Percentiles rank a stretch among this genome's conserved stretches.
These are phyloP conservation scores for Takifugu bimaculatus DNA, from an alignment of 2,113 vertebrate species.

Conservation along the genomic window DNA sequence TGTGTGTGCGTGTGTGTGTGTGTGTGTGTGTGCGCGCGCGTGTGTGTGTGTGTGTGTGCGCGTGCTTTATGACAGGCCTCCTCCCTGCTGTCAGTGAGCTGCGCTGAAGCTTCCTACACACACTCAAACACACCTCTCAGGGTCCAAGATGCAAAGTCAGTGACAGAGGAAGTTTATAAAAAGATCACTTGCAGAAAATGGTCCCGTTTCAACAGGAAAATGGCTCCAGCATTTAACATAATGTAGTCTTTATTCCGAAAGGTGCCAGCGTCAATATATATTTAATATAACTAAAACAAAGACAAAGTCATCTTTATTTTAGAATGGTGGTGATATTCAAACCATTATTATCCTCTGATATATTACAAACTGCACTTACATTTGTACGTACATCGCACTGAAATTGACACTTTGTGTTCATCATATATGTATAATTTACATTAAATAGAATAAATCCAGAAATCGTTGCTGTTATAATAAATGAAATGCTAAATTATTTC, in stretches of 20 bases:
- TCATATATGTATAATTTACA: no score
- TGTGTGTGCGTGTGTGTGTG: constrained; percentile 37
- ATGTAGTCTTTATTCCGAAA: no score
- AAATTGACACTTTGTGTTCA: no score
- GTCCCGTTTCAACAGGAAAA: not conserved
- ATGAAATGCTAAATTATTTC: no score
- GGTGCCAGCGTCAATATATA: no score
- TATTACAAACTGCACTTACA: no score
- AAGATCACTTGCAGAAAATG: not conserved
- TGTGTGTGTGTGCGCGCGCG: constrained; percentile 36
- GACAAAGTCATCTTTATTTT: not conserved
- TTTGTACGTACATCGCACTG: no score
- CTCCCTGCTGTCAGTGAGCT: constrained; percentile 86
- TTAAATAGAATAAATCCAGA: no score
- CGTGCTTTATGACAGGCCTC: constrained; percentile 74
- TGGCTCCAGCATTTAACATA: no score
- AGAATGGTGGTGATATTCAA: not conserved
- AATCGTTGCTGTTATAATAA: no score
- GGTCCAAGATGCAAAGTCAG: not conserved
- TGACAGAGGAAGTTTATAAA: not conserved
- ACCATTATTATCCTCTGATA: no score
- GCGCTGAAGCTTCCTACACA: constrained; percentile 52
- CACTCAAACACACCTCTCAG: not conserved
- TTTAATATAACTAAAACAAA: not conserved
- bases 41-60: no score